phyloP scores from a whole-genome alignment of 2,797 vertebrate species.

The Thamnophis elegans region DNA sequence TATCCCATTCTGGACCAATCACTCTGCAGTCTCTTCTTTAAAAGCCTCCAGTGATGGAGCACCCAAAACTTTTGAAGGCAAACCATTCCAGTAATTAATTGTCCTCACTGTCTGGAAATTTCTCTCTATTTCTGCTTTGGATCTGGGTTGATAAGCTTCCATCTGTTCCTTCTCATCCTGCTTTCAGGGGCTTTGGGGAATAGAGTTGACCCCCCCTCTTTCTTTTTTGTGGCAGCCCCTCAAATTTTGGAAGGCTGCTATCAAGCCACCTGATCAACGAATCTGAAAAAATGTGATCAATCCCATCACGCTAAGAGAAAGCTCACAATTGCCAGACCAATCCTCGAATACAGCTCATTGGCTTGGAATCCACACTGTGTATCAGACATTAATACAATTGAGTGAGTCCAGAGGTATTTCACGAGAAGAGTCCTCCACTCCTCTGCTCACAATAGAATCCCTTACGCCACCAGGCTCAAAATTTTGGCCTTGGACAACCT shows the following conservation, averaged over 20 bases:
- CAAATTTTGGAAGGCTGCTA: neutral
- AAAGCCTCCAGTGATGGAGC: neutral
- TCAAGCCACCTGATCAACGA: neutral
- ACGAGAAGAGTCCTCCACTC: too few species aligned
- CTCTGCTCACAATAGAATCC: too few species aligned
- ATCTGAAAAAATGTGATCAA: neutral
- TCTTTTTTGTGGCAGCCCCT: neutral
- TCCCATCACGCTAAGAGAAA: neutral
- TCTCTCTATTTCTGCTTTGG: neutral
- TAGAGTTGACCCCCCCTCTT: accelerated
- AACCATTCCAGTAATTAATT: neutral
- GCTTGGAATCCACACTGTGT: too few species aligned
- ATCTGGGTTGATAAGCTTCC: neutral
- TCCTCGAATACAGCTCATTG: too few species aligned
- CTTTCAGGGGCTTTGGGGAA: neutral
- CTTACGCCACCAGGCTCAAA: too few species aligned
- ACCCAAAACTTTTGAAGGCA: neutral
- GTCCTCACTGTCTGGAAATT: neutral
- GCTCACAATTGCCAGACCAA: neutral
- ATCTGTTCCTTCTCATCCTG: neutral
- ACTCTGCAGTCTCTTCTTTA: neutral
- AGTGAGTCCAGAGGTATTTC: too few species aligned
- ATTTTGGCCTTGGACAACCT: too few species aligned
- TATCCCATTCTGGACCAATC: neutral
- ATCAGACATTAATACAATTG: too few species aligned